Evolutionary conservation across 1,140 invertebrate genomes (phyloP).

Genomic region (Colletes latitarsis): DNA sequence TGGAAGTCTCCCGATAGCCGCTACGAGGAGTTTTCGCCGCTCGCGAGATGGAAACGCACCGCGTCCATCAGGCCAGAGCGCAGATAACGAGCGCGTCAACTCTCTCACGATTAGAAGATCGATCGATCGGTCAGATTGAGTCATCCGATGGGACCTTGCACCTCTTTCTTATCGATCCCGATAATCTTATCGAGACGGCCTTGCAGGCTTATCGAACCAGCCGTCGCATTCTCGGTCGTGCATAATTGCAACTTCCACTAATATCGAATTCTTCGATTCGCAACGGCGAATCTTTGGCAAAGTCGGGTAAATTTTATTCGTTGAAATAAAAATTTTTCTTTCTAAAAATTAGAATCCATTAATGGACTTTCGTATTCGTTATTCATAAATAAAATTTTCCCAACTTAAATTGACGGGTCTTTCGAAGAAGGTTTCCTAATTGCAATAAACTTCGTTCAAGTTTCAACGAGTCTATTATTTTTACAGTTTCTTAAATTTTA

Average conservation of each 20-base stretch:
- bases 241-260: conserved; percentile 19
- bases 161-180: conserved; percentile 13
- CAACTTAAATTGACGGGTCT: too few species aligned
- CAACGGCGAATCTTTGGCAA: neutral
- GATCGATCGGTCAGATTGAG: conserved; percentile 21
- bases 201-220: conserved; percentile 28
- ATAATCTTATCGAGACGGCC: conserved; percentile 42
- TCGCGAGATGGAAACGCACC: neutral
- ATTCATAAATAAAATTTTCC: too few species aligned
- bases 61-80: too few species aligned
- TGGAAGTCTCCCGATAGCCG: neutral
- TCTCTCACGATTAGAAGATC: conserved; percentile 13
- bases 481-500: too few species aligned
- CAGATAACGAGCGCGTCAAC: conserved; percentile 13
- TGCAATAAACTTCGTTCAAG: too few species aligned
- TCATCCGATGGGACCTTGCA: conserved; percentile 23
- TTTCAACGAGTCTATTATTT: too few species aligned
- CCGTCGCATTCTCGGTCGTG: neutral
- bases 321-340: too few species aligned
- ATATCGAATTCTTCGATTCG: neutral
- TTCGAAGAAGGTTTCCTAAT: too few species aligned
- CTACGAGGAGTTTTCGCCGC: neutral
- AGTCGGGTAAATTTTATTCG: too few species aligned
- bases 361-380: too few species aligned
- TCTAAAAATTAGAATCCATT: too few species aligned